A percentile compares a stretch with the other conserved stretches of the same genome.
phyloP scores from a whole-genome alignment of 2,797 vertebrate genomes.

The Lithobates pipiens region DNA sequence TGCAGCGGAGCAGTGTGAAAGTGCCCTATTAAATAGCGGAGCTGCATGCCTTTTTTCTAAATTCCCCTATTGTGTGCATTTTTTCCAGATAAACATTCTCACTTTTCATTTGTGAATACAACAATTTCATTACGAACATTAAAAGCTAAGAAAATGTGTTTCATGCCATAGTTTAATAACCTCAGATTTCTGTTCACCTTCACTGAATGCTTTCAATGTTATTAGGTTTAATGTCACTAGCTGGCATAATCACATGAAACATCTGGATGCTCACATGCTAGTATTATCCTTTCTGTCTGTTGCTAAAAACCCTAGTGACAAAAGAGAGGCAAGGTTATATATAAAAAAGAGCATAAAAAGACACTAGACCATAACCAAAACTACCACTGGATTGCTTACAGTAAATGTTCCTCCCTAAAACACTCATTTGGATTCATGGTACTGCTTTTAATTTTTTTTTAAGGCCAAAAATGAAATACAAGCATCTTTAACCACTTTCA shows the following conservation, averaged over 20 bases:
- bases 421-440: neutral
- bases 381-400: neutral
- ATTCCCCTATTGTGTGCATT: conserved; percentile 27
- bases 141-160: conserved; percentile 40
- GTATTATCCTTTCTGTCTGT: neutral
- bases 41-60: neutral
- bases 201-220: conserved; percentile 24
- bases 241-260: conserved; percentile 6
- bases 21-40: neutral
- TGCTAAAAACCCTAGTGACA: neutral
- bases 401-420: neutral
- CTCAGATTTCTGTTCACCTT: conserved; percentile 28
- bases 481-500: too few relatives aligned
- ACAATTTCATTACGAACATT: conserved; percentile 38
- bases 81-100: conserved; percentile 30
- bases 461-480: too few relatives aligned
- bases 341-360: neutral
- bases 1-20: too few relatives aligned
- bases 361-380: neutral
- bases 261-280: conserved; percentile 5
- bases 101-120: conserved; percentile 42
- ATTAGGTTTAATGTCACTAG: conserved; percentile 14
- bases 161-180: conserved; percentile 34
- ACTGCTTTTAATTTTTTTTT: too few relatives aligned
- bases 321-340: neutral